phyloP scores from a whole-genome alignment of 2,113 vertebrate genomes.

The Calidris pugnax region DNA sequence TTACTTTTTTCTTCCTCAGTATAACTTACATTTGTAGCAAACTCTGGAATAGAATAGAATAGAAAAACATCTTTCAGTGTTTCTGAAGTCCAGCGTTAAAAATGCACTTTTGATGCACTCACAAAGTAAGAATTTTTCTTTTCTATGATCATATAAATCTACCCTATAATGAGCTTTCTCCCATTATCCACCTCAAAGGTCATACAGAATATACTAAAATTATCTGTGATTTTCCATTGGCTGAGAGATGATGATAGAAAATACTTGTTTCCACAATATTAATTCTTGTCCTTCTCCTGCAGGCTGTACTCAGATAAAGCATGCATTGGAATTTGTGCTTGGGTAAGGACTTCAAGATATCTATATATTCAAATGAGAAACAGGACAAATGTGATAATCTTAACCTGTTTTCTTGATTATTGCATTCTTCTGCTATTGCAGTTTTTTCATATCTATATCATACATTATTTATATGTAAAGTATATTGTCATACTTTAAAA shows the following conservation, averaged over 20 bases:
- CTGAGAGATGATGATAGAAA: neutral
- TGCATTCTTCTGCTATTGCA: neutral
- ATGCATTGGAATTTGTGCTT: neutral
- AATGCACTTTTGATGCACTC: neutral
- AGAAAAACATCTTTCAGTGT: neutral
- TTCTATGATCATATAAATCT: neutral
- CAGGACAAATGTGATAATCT: neutral
- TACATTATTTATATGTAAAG: neutral
- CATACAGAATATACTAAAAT: neutral
- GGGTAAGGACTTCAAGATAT: neutral
- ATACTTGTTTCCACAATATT: neutral
- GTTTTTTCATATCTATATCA: neutral
- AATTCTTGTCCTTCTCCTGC: neutral
- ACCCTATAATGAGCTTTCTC: neutral
- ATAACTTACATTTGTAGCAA: neutral
- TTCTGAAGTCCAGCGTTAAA: neutral
- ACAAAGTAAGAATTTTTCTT: neutral
- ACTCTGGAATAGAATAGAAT: neutral
- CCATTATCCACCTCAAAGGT: neutral
- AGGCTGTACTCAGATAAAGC: neutral
- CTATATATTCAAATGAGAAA: constrained; percentile 6
- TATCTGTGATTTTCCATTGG: neutral
- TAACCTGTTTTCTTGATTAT: neutral
- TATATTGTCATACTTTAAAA: neutral
- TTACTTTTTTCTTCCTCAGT: neutral